Evolutionary conservation across 2,113 vertebrate species (phyloP), one percentile per base, ranked within the genome.

Genomic region (Tragelaphus buxtoni): DNA sequence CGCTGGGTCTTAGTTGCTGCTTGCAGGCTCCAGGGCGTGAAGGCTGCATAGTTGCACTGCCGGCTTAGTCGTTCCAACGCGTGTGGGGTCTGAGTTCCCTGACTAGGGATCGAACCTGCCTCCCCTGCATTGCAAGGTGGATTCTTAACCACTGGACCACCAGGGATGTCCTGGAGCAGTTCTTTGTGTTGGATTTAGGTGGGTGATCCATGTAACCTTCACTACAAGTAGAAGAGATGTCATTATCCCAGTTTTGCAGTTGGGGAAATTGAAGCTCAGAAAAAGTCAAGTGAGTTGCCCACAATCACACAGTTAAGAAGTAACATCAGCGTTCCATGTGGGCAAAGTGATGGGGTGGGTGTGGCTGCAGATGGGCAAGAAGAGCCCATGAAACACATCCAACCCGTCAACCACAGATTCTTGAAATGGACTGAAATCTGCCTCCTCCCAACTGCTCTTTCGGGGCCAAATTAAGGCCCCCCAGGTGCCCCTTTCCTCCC

Each of bases 291-390:
- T 26, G 17, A 49, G 14, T 32, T 61, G 53, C 61, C 49, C 53
- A 74, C 14, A 2, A 6, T 16, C 30, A 55, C 58, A 42, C 18
- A 39, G 20, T 16, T 12, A 51, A 74, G 42, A 24, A 39, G 13
- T 4, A 4, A 2, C 12, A 0, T 26, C 14, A 26, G 61, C 14
- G 4, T 6, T 26, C 16, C 9, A 1, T 2, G 9, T 8, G 0
- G 51, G 24, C 16, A 0, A 56, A 65, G 39, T 7, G 3, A 3
- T 0, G 8, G n/a, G 3, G 24, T 1, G 49, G n/a, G 20, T 7
- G 45, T 39, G 63, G 49, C 30, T 12, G 1, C 14, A 74, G 18
- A 30, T 8, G 22, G 39, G 17, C 65, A 24, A 4, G 35, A 49
- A 65, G 55, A 63, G 20, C 3, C 55, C 4, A 5, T 22, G 16